Evolutionary conservation across 2,888 invertebrate genomes (phyloP).

Genomic region (Heliconius ismenius): DNA sequence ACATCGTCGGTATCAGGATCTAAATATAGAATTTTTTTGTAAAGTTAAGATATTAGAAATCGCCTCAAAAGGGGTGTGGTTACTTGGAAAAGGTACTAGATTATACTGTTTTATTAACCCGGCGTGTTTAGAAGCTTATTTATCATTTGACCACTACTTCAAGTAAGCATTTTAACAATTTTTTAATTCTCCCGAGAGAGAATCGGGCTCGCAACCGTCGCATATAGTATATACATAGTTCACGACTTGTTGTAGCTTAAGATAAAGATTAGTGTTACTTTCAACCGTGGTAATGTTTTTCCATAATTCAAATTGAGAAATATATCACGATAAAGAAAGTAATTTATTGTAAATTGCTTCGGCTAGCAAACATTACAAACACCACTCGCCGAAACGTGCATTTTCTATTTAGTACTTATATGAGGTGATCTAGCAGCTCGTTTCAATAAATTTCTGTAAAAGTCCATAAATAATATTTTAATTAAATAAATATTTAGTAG

Average conservation of each 20-base stretch:
- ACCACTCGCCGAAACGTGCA: slow-evolving; percentile 12
- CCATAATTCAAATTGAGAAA: slow-evolving; percentile 41
- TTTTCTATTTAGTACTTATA: slow-evolving; percentile 25
- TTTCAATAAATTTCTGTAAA: background rate
- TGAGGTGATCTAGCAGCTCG: background rate
- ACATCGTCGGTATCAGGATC: no score
- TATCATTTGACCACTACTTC: no score
- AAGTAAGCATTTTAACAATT: no score
- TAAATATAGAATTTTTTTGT: no score
- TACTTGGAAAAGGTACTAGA: no score
- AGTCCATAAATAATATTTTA: no score
- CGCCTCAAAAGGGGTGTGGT: no score
- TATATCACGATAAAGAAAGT: slow-evolving; percentile 42
- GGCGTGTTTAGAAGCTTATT: no score
- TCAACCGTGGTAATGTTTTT: slow-evolving; percentile 38
- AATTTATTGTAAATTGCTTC: slow-evolving; percentile 50
- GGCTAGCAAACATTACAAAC: slow-evolving; percentile 40
- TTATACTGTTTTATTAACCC: no score
- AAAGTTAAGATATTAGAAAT: no score
- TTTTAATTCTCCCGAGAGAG: background rate
- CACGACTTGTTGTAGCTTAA: slow-evolving; percentile 26
- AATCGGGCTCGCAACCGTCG: background rate
- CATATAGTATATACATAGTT: background rate
- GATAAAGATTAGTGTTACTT: slow-evolving; percentile 36
- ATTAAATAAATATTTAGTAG: no score